Evolutionary conservation across 2,888 invertebrate genomes (phyloP), one percentile per base, ranked within the genome.

Genomic region (Teinopalpus imperialis): DNA sequence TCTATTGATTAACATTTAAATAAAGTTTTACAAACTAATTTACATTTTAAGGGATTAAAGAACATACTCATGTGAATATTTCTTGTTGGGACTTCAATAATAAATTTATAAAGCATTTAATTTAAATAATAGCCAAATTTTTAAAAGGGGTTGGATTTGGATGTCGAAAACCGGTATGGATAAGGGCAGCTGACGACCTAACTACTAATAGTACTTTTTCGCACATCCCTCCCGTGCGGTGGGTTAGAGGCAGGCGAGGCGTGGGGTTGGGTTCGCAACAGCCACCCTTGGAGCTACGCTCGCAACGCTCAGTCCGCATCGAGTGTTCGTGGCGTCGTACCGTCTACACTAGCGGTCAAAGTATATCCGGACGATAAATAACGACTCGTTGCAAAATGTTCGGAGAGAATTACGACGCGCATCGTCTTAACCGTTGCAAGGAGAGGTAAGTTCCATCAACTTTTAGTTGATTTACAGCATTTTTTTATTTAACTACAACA

Each of bases 371-470:
- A 62, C 56, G 44, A 30, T 57, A 54, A 66, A 60, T 64, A 61
- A 67, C 63, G 56, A 58, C 54, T 53, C 47, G 48, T 64, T 67
- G 62, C 59, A 66, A 65, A 60, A 76, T 75, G 76, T 64, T 56
- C 53, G 56, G 52, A 51, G 57, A 56, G 46, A 52, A 47, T 53
- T 56, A 57, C 55, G 53, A 57, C 21, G 45, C 9, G 47, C 24
- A 53, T 50, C 42, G 57, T 36, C 51, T 49, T 16, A 35, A 44
- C 39, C 43, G 56, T 53, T 58, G 58, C 12, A 46, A 49, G 16
- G 50, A 48, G 18, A 72, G 73, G 79, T 79, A 51, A n/a, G 71
- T 69, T 52, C 31, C 48, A 43, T 50, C 50, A 43, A 49, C 37
- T 45, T n/a, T n/a, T n/a, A n/a, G n/a, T n/a, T n/a, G n/a, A n/a